Percentiles rank a stretch among this genome's conserved stretches.
phyloP scores from a whole-genome alignment of 37 sponge, comb jelly and placozoan genomes.

The Chondrilla cf. caribensis region DNA sequence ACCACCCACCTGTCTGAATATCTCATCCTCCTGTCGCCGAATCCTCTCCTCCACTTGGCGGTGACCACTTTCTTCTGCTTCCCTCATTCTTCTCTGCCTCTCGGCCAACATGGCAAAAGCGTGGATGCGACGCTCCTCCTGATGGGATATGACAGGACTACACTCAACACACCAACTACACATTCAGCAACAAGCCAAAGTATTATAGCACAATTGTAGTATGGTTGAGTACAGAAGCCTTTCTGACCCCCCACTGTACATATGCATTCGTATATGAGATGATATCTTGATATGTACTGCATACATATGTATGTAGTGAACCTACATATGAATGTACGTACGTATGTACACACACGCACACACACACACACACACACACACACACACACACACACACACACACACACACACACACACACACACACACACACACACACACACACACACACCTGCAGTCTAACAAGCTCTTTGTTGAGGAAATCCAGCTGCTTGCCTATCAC shows the following conservation, averaged over 20 bases:
- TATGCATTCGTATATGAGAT: neutral
- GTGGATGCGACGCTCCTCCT: constrained; percentile 87
- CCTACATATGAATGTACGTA: neutral
- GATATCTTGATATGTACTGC: neutral
- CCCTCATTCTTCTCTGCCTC: constrained; percentile 84
- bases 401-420: too few species aligned
- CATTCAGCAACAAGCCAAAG: too few species aligned
- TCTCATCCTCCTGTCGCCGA: constrained; percentile 85
- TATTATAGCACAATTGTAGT: too few species aligned
- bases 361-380: too few species aligned
- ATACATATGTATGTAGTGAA: neutral
- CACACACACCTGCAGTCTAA: constrained; percentile 58
- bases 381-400: too few species aligned
- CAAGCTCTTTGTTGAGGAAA: constrained; percentile 91
- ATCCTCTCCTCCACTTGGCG: constrained; percentile 92
- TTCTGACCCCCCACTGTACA: too few species aligned
- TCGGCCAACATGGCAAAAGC: constrained; percentile 93
- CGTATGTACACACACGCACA: neutral
- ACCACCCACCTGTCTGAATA: constrained; percentile 97
- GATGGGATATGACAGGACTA: too few species aligned
- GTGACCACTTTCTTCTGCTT: constrained; percentile 97
- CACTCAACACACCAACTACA: too few species aligned
- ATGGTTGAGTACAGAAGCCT: too few species aligned
- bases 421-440: neutral
- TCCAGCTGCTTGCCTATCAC: constrained; percentile 83